Conservation (phyloP, 1,140 invertebrate genomes). For the Zaprionus ornatus region DNA sequence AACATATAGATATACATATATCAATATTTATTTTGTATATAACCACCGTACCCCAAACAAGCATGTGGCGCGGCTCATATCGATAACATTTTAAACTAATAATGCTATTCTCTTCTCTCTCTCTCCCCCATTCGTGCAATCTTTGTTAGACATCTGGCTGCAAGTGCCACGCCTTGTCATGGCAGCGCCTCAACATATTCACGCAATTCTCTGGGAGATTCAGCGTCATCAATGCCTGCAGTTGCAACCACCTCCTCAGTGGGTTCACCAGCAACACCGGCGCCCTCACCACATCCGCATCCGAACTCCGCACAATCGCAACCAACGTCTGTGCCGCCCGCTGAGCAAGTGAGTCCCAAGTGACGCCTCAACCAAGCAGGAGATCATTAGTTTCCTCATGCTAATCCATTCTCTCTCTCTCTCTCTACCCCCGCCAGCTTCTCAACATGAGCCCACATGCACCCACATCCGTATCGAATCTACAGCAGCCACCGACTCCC, state of each 20-base stretch:
- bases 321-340: slow-evolving; percentile 89
- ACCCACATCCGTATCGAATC: slow-evolving; percentile 81
- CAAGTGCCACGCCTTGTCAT: slow-evolving; percentile 43
- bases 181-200: slow-evolving; percentile 86
- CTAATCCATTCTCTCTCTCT: slow-evolving; percentile 26
- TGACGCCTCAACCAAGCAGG: slow-evolving; percentile 84
- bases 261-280: slow-evolving; percentile 89
- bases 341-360: slow-evolving; percentile 86
- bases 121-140: slow-evolving; percentile 9
- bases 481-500: slow-evolving; percentile 80
- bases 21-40: slow-evolving; percentile 25
- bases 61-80: slow-evolving; percentile 1
- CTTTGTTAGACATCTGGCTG: slow-evolving; percentile 50
- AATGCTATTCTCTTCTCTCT: not conserved
- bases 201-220: slow-evolving; percentile 85
- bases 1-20: not conserved
- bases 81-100: not conserved
- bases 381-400: not conserved
- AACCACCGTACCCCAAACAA: slow-evolving; percentile 12
- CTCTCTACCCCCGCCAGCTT: slow-evolving; percentile 38
- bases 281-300: slow-evolving; percentile 90
- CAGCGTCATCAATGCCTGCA: slow-evolving; percentile 84
- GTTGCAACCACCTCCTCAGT: slow-evolving; percentile 85
- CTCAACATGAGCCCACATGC: slow-evolving; percentile 79
- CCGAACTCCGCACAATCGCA: slow-evolving; percentile 89